These are phyloP conservation scores for Carassius gibelio DNA, from an alignment of 2,113 vertebrate species.

Conservation along the genomic window DNA sequence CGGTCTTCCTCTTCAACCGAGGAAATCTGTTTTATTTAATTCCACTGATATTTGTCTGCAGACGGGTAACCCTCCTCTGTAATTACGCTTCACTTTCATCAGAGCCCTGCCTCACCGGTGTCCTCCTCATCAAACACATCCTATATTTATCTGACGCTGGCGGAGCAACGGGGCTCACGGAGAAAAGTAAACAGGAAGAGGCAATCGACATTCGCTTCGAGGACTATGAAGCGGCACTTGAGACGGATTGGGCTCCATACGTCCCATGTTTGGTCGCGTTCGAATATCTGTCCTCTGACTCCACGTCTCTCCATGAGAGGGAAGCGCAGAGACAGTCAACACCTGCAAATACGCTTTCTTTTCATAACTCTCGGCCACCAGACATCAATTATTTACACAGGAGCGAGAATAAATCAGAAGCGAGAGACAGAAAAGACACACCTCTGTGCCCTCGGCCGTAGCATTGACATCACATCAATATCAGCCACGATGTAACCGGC, in stretches of 20 bases:
- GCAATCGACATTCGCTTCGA: conserved; percentile 4
- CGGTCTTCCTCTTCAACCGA: neutral
- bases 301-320: neutral
- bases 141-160: conserved; percentile 40
- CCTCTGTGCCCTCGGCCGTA: too few relatives aligned
- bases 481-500: too few relatives aligned
- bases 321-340: conserved; percentile 66
- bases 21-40: conserved; percentile 68
- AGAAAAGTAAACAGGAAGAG: conserved; percentile 1
- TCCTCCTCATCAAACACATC: conserved; percentile 43
- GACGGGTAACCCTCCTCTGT: conserved; percentile 75
- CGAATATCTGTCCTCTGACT: conserved; percentile 52
- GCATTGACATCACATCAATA: too few relatives aligned
- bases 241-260: neutral
- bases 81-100: conserved; percentile 77
- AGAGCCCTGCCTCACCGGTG: conserved; percentile 32
- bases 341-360: conserved; percentile 76
- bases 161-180: neutral
- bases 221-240: neutral
- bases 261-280: neutral
- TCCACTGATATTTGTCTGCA: conserved; percentile 76
- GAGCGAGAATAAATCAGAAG: conserved; percentile 56
- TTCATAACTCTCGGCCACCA: conserved; percentile 75
- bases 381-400: conserved; percentile 78
- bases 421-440: conserved; percentile 4